These are phyloP conservation scores for Eremobia ochroleuca DNA, from an alignment of 2,888 invertebrate genomes.

Conservation along the genomic window DNA sequence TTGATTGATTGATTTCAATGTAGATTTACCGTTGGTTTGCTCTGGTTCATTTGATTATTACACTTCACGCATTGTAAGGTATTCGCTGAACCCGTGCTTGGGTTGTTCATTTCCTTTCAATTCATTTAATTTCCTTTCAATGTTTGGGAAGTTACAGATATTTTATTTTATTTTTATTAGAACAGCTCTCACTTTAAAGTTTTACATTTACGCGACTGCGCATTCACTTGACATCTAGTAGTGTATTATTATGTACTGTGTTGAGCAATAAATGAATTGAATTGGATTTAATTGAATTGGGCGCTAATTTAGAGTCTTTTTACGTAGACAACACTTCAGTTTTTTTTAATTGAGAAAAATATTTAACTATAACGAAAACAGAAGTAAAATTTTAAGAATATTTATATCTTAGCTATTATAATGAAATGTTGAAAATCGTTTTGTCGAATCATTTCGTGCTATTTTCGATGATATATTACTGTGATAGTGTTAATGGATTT, in stretches of 20 bases:
- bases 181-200: neutral
- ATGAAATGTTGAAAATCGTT: too few species aligned
- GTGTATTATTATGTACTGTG: too few species aligned
- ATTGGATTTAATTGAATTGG: too few species aligned
- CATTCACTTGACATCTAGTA: too few species aligned
- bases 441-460: too few species aligned
- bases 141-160: neutral
- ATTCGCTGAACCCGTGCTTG: constrained; percentile 30
- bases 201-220: neutral
- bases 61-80: constrained; percentile 41
- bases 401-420: too few species aligned
- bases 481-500: too few species aligned
- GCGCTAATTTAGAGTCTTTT: neutral
- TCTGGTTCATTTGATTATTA: constrained; percentile 48
- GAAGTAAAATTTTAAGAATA: neutral
- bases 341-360: neutral
- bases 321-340: neutral
- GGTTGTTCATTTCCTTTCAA: neutral
- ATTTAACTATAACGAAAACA: neutral
- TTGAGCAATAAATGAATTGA: too few species aligned
- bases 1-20: constrained; percentile 32
- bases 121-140: neutral
- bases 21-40: constrained; percentile 23
- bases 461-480: too few species aligned
- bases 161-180: neutral